Evolutionary conservation across 2,888 invertebrate species (phyloP), one percentile per base, ranked within the genome.

Genomic region (Eudemis profundana): DNA sequence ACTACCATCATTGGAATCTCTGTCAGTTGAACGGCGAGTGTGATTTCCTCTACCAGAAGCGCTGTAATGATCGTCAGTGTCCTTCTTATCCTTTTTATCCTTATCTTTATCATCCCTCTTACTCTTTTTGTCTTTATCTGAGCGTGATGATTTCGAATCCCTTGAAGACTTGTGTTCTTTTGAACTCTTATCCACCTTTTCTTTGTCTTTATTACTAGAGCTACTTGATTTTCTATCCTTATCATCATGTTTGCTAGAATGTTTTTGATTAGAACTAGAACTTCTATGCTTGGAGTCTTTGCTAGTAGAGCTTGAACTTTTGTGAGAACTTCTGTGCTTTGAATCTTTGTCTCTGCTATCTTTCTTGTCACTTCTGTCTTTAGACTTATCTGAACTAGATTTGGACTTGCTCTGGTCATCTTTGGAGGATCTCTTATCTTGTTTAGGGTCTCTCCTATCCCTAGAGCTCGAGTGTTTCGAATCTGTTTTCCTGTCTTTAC

Each of bases 1-100:
- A 62, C 93, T 93, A 10, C 95, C 96, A 79, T 96, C 96, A 72
- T 96, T 96, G 0, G 96, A 96, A 85, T 97, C 96, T 68, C 96
- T 92, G 73, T 96, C 97, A 0, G 96, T 95, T 0, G 96, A 96
- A 53, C 96, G 92, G 5, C 96, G 93, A 70, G 93, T 93, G 59
- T 94, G 93, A 44, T 93, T 93, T 10, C 93, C 93, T 76, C 95
- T 95, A 0, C 93, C 93, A 38, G 95, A 94, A 4, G 94, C 88
- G 72, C 94, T 94, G 65, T 94, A 95, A 78, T 96, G 96, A 82
- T 96, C 96, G 77, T 96, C 96, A 62, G 91, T 92, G 2, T 92
- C 86, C 76, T 94, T 94, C 74, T 93, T 93, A 19, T 84, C 86
- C 60, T 91, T 88, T 71, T 92, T 92, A 63, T 90, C 79, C 68